These are phyloP conservation scores for Lamprotornis superbus DNA, from an alignment of 2,113 vertebrate species.

Conservation along the genomic window DNA sequence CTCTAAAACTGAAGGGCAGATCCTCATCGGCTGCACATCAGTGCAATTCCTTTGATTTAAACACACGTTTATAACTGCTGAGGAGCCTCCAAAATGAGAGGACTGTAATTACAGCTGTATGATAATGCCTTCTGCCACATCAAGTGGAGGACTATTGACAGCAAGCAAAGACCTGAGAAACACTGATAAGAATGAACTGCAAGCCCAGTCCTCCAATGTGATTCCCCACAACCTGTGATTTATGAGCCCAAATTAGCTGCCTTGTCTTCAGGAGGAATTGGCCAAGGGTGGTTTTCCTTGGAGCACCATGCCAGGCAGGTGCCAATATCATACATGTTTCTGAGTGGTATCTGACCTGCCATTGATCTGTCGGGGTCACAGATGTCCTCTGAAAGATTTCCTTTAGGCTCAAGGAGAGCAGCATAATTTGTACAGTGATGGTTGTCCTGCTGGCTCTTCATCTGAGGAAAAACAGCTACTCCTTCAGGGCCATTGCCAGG, in stretches of 20 bases:
- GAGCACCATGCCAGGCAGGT: not conserved
- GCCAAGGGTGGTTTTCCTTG: not conserved
- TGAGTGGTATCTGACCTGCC: conserved; percentile 43
- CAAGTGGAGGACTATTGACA: conserved; percentile 31
- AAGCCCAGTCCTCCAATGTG: not conserved
- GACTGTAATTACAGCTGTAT: conserved; percentile 12
- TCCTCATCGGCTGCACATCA: not conserved
- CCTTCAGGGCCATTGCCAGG: not conserved
- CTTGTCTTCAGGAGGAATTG: not conserved
- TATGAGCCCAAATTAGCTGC: conserved; percentile 5
- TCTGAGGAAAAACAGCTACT: not conserved
- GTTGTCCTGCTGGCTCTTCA: conserved; percentile 16
- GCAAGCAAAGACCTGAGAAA: not conserved
- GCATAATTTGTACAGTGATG: not conserved
- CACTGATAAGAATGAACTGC: conserved; percentile 47
- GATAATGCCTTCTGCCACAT: not conserved
- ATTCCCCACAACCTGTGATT: not conserved
- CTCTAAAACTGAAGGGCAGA: not conserved
- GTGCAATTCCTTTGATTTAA: not conserved
- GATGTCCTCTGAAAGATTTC: conserved; percentile 43
- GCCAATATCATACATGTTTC: conserved; percentile 12
- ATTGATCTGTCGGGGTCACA: conserved; percentile 39
- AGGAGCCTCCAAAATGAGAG: conserved; percentile 1
- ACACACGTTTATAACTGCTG: not conserved
- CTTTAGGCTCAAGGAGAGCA: not conserved